Evolutionary conservation across 2,113 vertebrate species (phyloP), one percentile per base, ranked within the genome.

Genomic region (Serilophus lunatus): DNA sequence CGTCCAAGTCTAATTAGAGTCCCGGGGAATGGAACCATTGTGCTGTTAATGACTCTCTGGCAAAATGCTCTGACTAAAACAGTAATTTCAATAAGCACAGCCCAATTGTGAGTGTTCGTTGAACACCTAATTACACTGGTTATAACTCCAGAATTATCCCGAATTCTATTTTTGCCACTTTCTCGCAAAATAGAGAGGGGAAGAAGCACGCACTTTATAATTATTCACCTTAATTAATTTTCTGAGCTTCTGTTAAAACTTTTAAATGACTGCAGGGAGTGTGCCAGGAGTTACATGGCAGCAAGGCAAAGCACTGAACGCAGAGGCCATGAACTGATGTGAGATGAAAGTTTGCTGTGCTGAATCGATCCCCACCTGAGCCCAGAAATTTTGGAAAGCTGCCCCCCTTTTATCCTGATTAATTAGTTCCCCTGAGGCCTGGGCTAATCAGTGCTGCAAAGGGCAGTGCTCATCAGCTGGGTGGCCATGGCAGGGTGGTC

Each of bases 201-300:
- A 77, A 87, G 59, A 91, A 88, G 94, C 5, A 1, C 25, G 20
- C 60, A 3, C 61, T 96, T 77, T 23, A 36, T 97, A 97, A 98
- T 98, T 97, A 97, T 97, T 97, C 96, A 79, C 96, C 93, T 85
- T 97, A 97, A 97, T 97, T 98, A 97, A 96, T 97, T 98, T 98
- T 88, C 91, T 92, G 92, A 96, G 95, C 91, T 93, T 85, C 93
- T 96, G 66, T 72, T 96, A 14, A 38, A 90, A 93, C 70, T 92
- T 90, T 59, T 12, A 31, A 47, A 26, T 72, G 92, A 2, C 86
- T 91, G 90, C 77, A 50, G 90, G 94, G 76, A 78, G 25, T 5
- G 18, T 2, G 2, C 70, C 51, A 12, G 14, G 82, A 50, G 78
- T 56, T 79, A 24, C 8, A 0, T 31, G 90, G 94, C 92, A 92